phyloP scores from a whole-genome alignment of 2,113 vertebrate species.

The Tachysurus fulvidraco region DNA sequence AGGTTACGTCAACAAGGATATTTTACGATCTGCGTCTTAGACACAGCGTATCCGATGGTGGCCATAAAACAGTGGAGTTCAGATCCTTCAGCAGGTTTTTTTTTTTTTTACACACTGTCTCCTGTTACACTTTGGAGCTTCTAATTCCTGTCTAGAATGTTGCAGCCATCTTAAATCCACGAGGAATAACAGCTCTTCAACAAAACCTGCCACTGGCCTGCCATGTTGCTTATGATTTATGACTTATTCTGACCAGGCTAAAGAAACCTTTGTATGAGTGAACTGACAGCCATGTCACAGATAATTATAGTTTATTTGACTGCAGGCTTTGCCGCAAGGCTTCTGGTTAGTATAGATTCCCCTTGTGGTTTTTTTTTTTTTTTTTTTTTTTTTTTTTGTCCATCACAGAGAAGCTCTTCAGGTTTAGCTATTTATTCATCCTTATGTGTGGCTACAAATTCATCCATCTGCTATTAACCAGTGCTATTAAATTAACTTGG shows the following conservation, averaged over 20 bases:
- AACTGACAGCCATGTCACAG: conserved; percentile 26
- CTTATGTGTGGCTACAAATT: not conserved
- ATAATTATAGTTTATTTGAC: conserved; percentile 13
- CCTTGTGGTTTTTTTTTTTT: not conserved
- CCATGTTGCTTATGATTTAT: conserved; percentile 48
- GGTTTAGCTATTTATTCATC: not conserved
- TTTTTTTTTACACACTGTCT: conserved; percentile 24
- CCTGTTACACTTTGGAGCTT: conserved; percentile 8
- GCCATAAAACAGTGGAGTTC: conserved; percentile 10
- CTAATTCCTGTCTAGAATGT: conserved; percentile 40
- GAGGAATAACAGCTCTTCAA: conserved; percentile 22
- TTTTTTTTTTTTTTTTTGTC: not conserved
- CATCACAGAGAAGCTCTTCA: not conserved
- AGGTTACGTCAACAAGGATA: conserved; percentile 31
- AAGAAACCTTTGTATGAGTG: conserved; percentile 15
- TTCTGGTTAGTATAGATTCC: not conserved
- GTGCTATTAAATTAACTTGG: not conserved
- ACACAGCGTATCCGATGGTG: not conserved
- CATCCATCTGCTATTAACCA: not conserved
- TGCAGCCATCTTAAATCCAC: conserved; percentile 36
- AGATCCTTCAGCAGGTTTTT: not conserved
- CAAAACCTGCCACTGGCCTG: conserved; percentile 31
- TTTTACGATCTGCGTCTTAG: conserved; percentile 15
- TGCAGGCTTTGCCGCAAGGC: not conserved
- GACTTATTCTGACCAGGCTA: not conserved